Conservation (phyloP, 2,888 invertebrate genomes). For the Anthrax anthrax region DNA sequence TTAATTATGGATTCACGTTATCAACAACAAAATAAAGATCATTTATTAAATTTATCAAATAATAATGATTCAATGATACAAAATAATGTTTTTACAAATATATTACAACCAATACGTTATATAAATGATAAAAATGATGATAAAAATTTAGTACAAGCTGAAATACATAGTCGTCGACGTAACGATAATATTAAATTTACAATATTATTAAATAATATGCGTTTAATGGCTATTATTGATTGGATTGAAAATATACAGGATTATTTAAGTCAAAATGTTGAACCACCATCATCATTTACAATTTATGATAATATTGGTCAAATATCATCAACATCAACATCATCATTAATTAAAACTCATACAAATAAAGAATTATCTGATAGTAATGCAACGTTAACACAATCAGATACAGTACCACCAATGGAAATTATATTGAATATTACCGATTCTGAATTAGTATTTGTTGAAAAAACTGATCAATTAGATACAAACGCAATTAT, state of each 20-base stretch:
- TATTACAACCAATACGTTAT: slow-evolving; percentile 59
- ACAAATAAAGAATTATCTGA: background rate
- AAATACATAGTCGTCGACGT: slow-evolving; percentile 57
- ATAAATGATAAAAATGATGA: slow-evolving; percentile 35
- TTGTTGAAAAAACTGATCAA: slow-evolving; percentile 79
- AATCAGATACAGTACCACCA: slow-evolving; percentile 12
- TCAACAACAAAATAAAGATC: background rate
- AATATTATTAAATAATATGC: slow-evolving; percentile 84
- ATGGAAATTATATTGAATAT: slow-evolving; percentile 80
- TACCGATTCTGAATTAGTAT: slow-evolving; percentile 87
- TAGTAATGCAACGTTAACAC: slow-evolving; percentile 5
- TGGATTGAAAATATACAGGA: slow-evolving; percentile 80
- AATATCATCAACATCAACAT: background rate
- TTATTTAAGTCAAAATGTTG: slow-evolving; percentile 48
- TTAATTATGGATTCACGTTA: slow-evolving; percentile 27
- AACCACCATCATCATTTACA: slow-evolving; percentile 27
- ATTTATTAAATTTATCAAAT: too few species aligned
- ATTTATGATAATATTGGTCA: slow-evolving; percentile 5
- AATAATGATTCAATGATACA: slow-evolving; percentile 12
- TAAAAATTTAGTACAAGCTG: slow-evolving; percentile 49
- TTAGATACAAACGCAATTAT: slow-evolving; percentile 91
- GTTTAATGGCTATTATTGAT: slow-evolving; percentile 82
- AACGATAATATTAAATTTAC: slow-evolving; percentile 63
- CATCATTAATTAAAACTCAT: background rate
- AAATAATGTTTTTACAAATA: slow-evolving; percentile 77